phyloP scores from a whole-genome alignment of 1,140 invertebrate genomes.

The Lucilia cuprina region DNA sequence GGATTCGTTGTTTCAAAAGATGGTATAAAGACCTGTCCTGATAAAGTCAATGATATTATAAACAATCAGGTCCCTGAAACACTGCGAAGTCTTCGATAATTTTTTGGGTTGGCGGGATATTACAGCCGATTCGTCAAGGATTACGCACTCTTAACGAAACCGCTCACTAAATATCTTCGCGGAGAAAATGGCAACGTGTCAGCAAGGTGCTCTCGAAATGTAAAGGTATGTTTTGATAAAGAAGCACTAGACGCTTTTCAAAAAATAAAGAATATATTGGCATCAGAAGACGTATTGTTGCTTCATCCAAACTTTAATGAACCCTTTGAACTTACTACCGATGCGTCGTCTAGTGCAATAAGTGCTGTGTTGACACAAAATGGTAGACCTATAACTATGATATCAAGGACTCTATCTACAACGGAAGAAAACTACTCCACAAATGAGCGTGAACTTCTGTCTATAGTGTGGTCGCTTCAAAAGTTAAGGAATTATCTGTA shows the following conservation, averaged over 20 bases:
- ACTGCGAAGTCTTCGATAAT: background rate
- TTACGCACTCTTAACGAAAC: background rate
- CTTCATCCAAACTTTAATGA: conserved; percentile 51
- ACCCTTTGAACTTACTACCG: conserved; percentile 55
- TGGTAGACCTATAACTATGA: conserved; percentile 27
- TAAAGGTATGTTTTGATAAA: background rate
- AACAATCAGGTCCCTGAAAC: background rate
- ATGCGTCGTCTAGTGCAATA: conserved; percentile 48
- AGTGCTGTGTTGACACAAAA: conserved; percentile 52
- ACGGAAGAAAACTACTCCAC: conserved; percentile 35
- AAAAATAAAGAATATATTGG: conserved; percentile 38
- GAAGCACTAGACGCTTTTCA: conserved; percentile 32
- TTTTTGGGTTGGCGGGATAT: conserved; percentile 16
- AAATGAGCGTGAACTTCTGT: conserved; percentile 35
- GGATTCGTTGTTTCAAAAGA: conserved; percentile 35
- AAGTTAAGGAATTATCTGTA: background rate
- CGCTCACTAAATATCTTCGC: background rate
- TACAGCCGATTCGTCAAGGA: conserved; percentile 8
- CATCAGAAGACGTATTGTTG: conserved; percentile 39
- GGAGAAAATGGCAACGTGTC: conserved; percentile 16
- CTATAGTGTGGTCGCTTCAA: conserved; percentile 36
- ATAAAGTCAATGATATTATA: conserved; percentile 41
- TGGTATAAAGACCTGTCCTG: conserved; percentile 39
- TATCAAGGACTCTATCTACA: conserved; percentile 25
- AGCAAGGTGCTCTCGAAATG: background rate